Conservation (phyloP, 2,113 vertebrate genomes). For the Petroica traversi region DNA sequence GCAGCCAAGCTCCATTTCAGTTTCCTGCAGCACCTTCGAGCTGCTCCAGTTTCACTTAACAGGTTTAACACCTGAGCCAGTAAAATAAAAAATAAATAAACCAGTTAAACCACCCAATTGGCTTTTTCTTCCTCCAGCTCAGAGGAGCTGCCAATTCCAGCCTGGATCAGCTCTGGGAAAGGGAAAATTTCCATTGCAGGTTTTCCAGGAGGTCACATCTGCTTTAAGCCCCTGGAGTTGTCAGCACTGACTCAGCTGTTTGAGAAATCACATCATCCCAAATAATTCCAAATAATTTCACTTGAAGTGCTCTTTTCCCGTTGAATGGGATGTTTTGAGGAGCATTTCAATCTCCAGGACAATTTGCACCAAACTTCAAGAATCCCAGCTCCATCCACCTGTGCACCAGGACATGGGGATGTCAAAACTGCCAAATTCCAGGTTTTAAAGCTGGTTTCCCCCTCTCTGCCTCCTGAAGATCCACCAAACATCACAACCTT, state of each 20-base stretch:
- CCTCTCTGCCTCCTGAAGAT: background rate
- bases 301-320: background rate
- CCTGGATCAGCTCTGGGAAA: background rate
- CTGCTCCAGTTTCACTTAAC: slow-evolving; percentile 51
- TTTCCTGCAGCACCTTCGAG: background rate
- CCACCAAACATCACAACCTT: background rate
- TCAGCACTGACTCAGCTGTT: background rate
- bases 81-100: background rate
- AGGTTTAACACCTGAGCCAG: slow-evolving; percentile 31
- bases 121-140: background rate
- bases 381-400: background rate
- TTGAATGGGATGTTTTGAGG: background rate
- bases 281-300: background rate
- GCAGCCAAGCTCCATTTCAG: background rate
- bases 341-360: background rate
- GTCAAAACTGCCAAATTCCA: background rate
- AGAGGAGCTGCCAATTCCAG: background rate
- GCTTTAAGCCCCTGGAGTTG: background rate
- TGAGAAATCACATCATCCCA: background rate
- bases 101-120: background rate
- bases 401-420: too few species aligned
- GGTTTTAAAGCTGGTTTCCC: background rate
- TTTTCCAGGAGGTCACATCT: background rate
- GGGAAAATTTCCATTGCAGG: background rate
- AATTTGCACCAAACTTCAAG: background rate